A percentile compares a stretch with the other conserved stretches of the same genome.
These are phyloP conservation scores for Drosophila navojoa DNA, from an alignment of 1,140 invertebrate genomes.

Conservation along the genomic window DNA sequence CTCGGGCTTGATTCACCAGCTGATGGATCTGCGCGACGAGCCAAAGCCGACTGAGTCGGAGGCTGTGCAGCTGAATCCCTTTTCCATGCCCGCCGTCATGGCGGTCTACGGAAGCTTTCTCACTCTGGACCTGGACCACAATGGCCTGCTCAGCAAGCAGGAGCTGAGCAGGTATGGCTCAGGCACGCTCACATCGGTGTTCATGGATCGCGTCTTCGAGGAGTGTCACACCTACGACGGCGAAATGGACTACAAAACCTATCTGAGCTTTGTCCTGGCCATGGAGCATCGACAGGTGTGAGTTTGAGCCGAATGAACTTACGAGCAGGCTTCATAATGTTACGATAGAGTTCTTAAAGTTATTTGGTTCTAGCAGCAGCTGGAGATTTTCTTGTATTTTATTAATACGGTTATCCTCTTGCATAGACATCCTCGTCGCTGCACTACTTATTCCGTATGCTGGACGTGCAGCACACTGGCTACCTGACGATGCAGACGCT, in stretches of 20 bases:
- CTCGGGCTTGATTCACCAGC: constrained; percentile 95
- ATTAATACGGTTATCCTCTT: background rate
- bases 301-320: background rate
- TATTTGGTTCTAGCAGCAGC: background rate
- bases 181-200: constrained; percentile 95
- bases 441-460: constrained; percentile 95
- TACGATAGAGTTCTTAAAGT: background rate
- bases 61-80: constrained; percentile 96
- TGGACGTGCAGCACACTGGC: constrained; percentile 95
- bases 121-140: constrained; percentile 96
- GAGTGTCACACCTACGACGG: constrained; percentile 97
- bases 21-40: constrained; percentile 94
- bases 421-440: constrained; percentile 89
- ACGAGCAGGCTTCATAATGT: background rate
- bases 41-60: constrained; percentile 68
- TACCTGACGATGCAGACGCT: constrained; percentile 95
- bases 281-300: constrained; percentile 95
- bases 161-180: constrained; percentile 95
- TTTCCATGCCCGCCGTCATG: constrained; percentile 95
- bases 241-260: constrained; percentile 99
- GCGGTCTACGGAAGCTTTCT: constrained; percentile 97
- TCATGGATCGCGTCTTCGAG: constrained; percentile 97
- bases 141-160: constrained; percentile 96
- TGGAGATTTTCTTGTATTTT: background rate
- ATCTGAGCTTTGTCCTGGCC: constrained; percentile 96